Evolutionary conservation across 2,113 vertebrate species (phyloP).

Genomic region (Atractosteus spatula): DNA sequence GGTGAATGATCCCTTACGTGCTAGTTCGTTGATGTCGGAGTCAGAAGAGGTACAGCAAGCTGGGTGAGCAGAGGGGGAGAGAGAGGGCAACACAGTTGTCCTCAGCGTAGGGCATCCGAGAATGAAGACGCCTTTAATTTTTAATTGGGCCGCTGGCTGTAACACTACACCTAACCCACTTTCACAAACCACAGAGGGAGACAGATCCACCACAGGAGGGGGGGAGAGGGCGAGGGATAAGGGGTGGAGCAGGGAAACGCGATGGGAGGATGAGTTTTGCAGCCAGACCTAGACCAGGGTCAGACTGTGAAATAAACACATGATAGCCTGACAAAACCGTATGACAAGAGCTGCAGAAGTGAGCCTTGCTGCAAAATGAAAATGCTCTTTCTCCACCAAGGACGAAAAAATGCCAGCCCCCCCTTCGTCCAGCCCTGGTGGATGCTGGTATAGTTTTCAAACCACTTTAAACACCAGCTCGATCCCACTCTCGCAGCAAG

Average conservation of each 20-base stretch:
- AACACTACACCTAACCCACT: background rate
- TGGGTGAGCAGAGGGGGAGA: background rate
- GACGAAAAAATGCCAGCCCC: no score
- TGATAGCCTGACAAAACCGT: slow-evolving; percentile 11
- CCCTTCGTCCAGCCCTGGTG: no score
- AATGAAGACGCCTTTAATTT: slow-evolving; percentile 19
- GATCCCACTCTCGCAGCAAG: no score
- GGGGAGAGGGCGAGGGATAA: no score
- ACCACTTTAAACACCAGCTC: no score
- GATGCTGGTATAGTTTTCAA: no score
- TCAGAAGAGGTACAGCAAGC: background rate
- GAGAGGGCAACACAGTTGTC: background rate
- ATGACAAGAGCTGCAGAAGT: slow-evolving; percentile 10
- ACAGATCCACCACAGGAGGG: no score
- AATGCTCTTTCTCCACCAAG: no score
- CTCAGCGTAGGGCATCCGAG: slow-evolving; percentile 11
- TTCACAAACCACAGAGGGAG: background rate
- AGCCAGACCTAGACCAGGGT: slow-evolving; percentile 12
- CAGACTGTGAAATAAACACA: slow-evolving; percentile 1
- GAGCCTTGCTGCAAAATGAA: no score
- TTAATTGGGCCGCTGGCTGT: slow-evolving; percentile 28
- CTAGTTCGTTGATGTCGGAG: background rate
- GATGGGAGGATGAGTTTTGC: no score
- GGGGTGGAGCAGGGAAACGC: no score
- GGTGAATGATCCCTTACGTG: no score